Evolutionary conservation across 2,113 vertebrate genomes (phyloP).

Genomic region (Mobula birostris): DNA sequence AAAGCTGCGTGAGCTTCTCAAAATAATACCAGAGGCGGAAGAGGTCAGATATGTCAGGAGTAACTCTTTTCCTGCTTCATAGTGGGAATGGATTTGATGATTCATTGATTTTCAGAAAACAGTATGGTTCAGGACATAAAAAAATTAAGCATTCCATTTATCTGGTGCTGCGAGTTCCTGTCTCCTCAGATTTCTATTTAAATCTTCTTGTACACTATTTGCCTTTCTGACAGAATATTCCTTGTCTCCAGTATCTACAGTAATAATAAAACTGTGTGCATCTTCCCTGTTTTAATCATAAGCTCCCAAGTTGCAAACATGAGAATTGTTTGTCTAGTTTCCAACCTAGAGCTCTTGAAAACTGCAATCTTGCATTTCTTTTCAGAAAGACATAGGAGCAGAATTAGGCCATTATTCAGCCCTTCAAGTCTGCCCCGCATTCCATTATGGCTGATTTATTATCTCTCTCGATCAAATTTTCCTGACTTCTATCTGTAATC

Average conservation of each 20-base stretch:
- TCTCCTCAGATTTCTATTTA: not conserved
- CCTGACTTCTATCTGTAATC: too few species aligned
- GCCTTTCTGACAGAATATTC: not conserved
- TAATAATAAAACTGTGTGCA: not conserved
- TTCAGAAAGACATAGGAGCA: too few species aligned
- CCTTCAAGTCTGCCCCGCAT: too few species aligned
- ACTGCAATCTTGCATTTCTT: not conserved
- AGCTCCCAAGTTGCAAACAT: not conserved
- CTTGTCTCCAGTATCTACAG: too few species aligned
- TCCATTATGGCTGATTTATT: too few species aligned
- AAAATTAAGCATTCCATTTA: not conserved
- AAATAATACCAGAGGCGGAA: conserved; percentile 82
- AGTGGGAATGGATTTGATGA: not conserved
- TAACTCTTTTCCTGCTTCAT: not conserved
- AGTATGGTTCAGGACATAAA: not conserved
- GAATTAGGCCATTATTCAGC: not conserved
- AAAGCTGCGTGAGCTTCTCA: conserved; percentile 81
- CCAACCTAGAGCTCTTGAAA: not conserved
- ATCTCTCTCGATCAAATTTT: too few species aligned
- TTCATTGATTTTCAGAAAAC: not conserved
- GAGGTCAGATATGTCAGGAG: conserved; percentile 65
- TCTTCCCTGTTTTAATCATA: not conserved
- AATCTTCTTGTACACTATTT: not conserved
- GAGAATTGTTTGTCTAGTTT: not conserved
- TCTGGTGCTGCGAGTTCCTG: not conserved